Evolutionary conservation across 2,797 vertebrate species (phyloP).

Genomic region (Okamejei kenojei): DNA sequence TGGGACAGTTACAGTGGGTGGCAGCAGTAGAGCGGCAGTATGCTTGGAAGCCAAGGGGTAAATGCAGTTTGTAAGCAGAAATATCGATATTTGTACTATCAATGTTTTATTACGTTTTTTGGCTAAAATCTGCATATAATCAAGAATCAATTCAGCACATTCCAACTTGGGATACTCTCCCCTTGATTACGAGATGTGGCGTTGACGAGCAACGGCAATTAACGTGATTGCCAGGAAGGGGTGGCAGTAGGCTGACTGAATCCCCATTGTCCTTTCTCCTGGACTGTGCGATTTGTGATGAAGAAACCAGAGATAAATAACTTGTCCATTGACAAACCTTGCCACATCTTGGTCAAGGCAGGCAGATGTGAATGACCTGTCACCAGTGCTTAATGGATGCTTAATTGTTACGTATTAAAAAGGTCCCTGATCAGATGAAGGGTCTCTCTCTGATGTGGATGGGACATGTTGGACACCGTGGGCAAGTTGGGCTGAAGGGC

Average conservation of each 20-base stretch:
- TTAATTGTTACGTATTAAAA: background rate
- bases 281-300: background rate
- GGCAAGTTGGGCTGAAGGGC: too few species aligned
- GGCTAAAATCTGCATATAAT: background rate
- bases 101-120: background rate
- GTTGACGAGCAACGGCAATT: background rate
- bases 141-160: background rate
- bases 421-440: too few species aligned
- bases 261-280: background rate
- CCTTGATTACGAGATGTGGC: background rate
- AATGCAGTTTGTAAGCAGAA: background rate
- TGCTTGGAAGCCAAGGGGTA: background rate
- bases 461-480: too few species aligned
- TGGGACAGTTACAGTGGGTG: too few species aligned
- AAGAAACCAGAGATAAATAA: background rate
- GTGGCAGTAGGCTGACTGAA: background rate
- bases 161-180: background rate
- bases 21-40: background rate
- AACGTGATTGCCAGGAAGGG: background rate
- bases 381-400: background rate
- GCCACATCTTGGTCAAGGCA: background rate
- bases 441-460: too few species aligned
- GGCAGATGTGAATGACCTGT: background rate
- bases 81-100: background rate
- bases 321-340: background rate